These are phyloP conservation scores for Tympanoctomys barrerae DNA, from an alignment of 2,797 vertebrate genomes.

Conservation along the genomic window DNA sequence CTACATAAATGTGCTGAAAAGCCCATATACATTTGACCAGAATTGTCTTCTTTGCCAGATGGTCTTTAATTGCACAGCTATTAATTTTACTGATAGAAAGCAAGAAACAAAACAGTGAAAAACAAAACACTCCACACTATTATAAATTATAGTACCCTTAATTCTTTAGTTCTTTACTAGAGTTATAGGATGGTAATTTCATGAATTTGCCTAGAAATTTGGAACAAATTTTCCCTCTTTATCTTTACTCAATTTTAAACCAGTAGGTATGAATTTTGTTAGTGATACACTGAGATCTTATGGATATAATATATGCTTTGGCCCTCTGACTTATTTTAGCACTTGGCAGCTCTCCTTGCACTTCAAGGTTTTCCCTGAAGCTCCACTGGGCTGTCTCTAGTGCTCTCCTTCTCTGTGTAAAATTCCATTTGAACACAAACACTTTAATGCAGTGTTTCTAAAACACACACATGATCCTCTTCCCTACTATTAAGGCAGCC, in stretches of 20 bases:
- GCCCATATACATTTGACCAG: neutral
- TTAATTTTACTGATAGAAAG: neutral
- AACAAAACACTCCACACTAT: neutral
- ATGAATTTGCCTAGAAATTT: neutral
- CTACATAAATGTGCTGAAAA: neutral
- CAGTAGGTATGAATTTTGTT: neutral
- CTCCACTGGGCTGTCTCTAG: neutral
- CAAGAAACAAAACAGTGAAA: neutral
- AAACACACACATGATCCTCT: neutral
- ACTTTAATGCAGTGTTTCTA: neutral
- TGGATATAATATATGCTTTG: neutral
- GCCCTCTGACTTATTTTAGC: neutral
- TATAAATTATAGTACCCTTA: neutral
- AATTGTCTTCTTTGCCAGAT: neutral
- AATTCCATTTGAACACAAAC: neutral
- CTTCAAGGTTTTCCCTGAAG: conserved; percentile 2
- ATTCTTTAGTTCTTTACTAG: neutral
- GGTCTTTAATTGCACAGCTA: neutral
- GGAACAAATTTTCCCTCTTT: neutral
- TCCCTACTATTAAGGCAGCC: neutral
- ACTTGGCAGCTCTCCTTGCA: neutral
- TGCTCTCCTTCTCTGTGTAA: neutral
- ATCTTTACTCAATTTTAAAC: neutral
- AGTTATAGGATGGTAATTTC: neutral
- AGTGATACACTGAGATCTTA: neutral